Conservation (phyloP, 2,888 invertebrate species). For the Torymus aiolomorphi region DNA sequence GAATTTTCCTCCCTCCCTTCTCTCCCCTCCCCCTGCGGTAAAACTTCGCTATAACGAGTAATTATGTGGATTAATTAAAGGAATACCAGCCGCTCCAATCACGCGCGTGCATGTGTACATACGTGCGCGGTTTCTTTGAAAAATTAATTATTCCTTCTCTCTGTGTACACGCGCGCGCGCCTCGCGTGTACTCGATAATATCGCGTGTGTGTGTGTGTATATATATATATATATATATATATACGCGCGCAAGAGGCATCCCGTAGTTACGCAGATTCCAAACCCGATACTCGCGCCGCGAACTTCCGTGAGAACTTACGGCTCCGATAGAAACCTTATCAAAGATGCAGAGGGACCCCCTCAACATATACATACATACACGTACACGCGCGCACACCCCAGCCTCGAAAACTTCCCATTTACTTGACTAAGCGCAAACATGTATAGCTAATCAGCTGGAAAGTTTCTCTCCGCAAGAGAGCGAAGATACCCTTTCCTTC, state of each 20-base stretch:
- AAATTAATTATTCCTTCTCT: conserved; percentile 49
- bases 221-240: too few relatives aligned
- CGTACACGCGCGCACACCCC: not conserved
- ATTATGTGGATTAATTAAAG: conserved; percentile 45
- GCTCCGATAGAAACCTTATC: conserved; percentile 50
- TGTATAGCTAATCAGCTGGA: conserved; percentile 41
- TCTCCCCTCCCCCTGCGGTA: not conserved
- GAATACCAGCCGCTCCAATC: conserved; percentile 26
- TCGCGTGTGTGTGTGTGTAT: not conserved
- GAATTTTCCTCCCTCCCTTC: not conserved
- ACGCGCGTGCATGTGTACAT: not conserved
- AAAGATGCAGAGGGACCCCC: conserved; percentile 43
- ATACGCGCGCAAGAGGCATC: conserved; percentile 54
- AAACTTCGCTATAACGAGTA: conserved; percentile 30
- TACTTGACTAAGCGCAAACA: conserved; percentile 36
- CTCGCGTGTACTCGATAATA: not conserved
- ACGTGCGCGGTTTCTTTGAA: conserved; percentile 24
- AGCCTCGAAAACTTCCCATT: conserved; percentile 42
- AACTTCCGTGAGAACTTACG: conserved; percentile 48
- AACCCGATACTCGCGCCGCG: conserved; percentile 47
- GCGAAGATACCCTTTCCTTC: not conserved
- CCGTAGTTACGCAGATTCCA: conserved; percentile 55
- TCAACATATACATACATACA: not conserved
- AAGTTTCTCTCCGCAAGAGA: conserved; percentile 7
- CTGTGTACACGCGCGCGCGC: not conserved